Evolutionary conservation across 2,888 invertebrate species (phyloP).

Genomic region (Germaria angustata): DNA sequence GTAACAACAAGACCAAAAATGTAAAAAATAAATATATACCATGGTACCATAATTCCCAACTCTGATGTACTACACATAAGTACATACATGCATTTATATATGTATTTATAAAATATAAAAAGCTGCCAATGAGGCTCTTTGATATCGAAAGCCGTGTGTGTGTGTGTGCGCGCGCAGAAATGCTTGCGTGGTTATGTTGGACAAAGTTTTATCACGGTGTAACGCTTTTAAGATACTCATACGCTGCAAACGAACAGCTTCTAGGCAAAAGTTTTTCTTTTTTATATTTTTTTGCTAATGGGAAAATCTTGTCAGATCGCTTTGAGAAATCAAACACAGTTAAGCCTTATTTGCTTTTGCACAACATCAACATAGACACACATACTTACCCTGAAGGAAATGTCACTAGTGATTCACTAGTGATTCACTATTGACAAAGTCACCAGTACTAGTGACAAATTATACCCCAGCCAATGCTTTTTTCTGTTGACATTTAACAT

Average conservation of each 20-base stretch:
- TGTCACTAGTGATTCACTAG: too few species aligned
- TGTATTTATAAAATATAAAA: not conserved
- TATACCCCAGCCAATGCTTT: too few species aligned
- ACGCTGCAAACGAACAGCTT: slow-evolving; percentile 33
- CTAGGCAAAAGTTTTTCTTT: slow-evolving; percentile 44
- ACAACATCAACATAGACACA: not conserved
- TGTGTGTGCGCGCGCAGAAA: not conserved
- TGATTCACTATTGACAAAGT: too few species aligned
- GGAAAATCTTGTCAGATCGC: slow-evolving; percentile 64
- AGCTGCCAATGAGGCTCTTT: slow-evolving; percentile 23
- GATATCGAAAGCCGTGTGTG: not conserved
- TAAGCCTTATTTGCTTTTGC: slow-evolving; percentile 48
- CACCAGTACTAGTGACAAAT: too few species aligned
- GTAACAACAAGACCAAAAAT: too few species aligned
- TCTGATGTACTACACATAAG: too few species aligned
- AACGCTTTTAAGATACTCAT: slow-evolving; percentile 47
- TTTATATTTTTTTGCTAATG: slow-evolving; percentile 51
- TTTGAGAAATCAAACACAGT: slow-evolving; percentile 54
- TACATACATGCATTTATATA: too few species aligned
- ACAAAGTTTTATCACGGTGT: slow-evolving; percentile 43
- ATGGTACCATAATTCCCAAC: too few species aligned
- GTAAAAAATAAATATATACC: too few species aligned
- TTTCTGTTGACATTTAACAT: too few species aligned
- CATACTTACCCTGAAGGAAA: too few species aligned
- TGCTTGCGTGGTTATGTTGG: slow-evolving; percentile 41